phyloP scores from a whole-genome alignment of 1,140 invertebrate genomes.

The Orius insidiosus region DNA sequence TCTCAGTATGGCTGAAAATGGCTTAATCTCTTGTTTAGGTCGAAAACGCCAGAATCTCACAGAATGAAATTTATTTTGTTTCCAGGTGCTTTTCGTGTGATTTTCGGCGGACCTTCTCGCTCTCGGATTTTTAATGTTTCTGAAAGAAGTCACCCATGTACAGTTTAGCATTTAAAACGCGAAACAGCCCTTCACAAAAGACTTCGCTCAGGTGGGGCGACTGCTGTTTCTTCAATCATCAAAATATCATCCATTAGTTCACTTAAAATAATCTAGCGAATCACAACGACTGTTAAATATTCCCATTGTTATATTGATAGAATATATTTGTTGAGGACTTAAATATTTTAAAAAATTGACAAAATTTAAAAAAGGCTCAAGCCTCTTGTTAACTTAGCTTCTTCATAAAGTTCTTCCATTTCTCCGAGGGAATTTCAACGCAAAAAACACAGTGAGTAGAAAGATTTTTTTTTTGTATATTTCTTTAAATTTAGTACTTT shows the following conservation, averaged over 20 bases:
- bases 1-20: too few species aligned
- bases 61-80: too few species aligned
- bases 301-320: slow-evolving; percentile 3
- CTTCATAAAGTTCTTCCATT: not conserved
- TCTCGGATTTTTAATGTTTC: slow-evolving; percentile 4
- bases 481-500: too few species aligned
- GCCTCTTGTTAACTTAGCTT: not conserved
- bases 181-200: slow-evolving; percentile 87
- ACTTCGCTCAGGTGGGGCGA: slow-evolving; percentile 87
- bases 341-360: not conserved
- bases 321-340: slow-evolving; percentile 6
- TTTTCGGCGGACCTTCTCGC: not conserved
- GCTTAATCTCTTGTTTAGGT: too few species aligned
- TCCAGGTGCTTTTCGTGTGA: not conserved
- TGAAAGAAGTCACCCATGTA: slow-evolving; percentile 51
- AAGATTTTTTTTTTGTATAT: not conserved
- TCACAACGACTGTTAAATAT: slow-evolving; percentile 1
- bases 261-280: not conserved
- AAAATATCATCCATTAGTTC: not conserved
- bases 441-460: not conserved
- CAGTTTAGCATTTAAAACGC: slow-evolving; percentile 81
- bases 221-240: slow-evolving; percentile 40
- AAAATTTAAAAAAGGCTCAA: not conserved
- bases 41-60: too few species aligned
- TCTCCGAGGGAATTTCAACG: not conserved